phyloP scores from a whole-genome alignment of 2,797 vertebrate genomes.

The Anguilla megastoma region DNA sequence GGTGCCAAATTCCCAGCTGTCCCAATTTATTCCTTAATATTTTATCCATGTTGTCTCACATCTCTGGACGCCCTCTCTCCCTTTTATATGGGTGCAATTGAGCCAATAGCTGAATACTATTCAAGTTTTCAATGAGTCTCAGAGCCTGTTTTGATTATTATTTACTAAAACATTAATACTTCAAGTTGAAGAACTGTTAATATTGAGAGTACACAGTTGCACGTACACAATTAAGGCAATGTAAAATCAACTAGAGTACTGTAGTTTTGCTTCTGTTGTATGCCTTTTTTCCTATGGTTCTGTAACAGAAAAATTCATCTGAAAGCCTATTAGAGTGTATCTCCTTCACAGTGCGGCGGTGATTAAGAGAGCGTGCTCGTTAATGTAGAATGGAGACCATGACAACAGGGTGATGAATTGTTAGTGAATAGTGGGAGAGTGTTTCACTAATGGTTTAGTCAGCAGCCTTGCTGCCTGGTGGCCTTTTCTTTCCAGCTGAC shows the following conservation, averaged over 20 bases:
- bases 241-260: background rate
- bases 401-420: conserved; percentile 4
- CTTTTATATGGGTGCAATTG: background rate
- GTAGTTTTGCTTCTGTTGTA: background rate
- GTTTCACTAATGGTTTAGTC: background rate
- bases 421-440: background rate
- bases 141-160: background rate
- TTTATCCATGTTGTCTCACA: background rate
- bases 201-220: background rate
- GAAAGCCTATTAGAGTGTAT: background rate
- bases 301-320: background rate
- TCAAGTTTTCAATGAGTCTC: background rate
- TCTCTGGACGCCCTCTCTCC: background rate
- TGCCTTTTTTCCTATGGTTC: conserved; percentile 1
- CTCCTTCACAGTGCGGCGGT: background rate
- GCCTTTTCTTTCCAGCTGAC: conserved; percentile 4
- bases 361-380: background rate
- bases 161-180: background rate
- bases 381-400: conserved; percentile 11
- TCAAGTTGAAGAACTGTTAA: background rate
- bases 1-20: background rate
- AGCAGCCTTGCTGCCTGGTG: background rate
- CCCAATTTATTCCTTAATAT: background rate
- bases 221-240: background rate
- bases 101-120: background rate